Base-by-base conservation (phyloP, 2,888 invertebrate genomes). In the Eudasyphora cyanicolor region DNA sequence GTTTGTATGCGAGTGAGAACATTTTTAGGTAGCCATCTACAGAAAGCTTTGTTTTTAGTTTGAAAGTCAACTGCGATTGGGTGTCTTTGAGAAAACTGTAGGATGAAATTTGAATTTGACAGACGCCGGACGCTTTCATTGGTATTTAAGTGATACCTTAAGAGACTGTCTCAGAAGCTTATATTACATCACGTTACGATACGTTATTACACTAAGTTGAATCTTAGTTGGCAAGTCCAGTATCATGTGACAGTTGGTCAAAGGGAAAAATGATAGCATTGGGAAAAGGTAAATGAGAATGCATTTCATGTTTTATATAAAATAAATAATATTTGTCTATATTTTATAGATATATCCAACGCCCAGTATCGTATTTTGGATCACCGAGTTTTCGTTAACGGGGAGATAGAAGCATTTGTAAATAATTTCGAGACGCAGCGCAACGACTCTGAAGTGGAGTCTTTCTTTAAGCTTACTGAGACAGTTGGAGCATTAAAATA, bases 341-440 rank as follows among this genome's bases (percentile, higher is more conserved):
- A 35, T 49, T 8, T 92, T 93, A 85, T 91, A 98, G 97, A 96
- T 93, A 94, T 95, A 87, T 95, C 95, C 85, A 96, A 96, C 92
- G 95, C 97, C 91, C 97, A 97, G 95, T 94, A 95, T 88, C 94
- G 97, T 89, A 93, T 98, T 81, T 96, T 98, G 92, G 97, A 98
- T 92, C 98, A 98, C 89, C 94, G 95, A 85, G 96, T 96, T 42
- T 97, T 97, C 91, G 91, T 97, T 81, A 96, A 95, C 92, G 97
- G 97, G 77, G 98, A 98, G 94, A 95, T 97, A 86, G 95, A 95
- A 87, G 95, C 94, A 91, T 95, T 96, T 92, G 91, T 97, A 5
- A 95, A 95, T 86, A 97, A 97, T 91, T 97, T 97, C 92, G 97
- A 98, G 94, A 97, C 96, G 93, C 92, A 88, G 73, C 93, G 97